phyloP scores from a whole-genome alignment of 2,113 vertebrate species.

The Regulus satrapa region DNA sequence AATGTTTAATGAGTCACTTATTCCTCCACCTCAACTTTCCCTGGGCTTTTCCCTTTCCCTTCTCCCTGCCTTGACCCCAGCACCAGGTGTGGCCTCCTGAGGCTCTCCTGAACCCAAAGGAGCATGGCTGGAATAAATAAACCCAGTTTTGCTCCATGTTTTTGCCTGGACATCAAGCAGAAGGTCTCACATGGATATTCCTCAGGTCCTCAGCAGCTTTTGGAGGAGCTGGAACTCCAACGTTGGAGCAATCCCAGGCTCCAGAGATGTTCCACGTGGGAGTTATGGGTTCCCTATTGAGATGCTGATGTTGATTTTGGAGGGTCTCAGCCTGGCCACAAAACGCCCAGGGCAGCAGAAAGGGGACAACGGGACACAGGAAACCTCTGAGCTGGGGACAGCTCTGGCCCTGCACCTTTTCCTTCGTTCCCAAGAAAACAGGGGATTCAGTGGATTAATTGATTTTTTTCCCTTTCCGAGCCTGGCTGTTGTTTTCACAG shows the following conservation, averaged over 20 bases:
- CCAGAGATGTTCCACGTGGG: background rate
- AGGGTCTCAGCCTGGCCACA: background rate
- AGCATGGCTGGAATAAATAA: background rate
- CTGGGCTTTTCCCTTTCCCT: background rate
- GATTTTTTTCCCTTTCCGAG: background rate
- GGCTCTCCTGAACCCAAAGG: background rate
- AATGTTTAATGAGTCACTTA: background rate
- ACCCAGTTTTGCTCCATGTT: rapidly evolving
- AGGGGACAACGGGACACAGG: background rate
- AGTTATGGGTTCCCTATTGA: background rate
- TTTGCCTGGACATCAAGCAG: background rate
- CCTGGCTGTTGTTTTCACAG: background rate
- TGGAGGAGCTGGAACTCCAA: background rate
- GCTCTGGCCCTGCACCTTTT: background rate
- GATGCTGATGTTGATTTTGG: background rate
- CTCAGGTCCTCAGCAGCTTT: background rate
- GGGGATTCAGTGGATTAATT: background rate
- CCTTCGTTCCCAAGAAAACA: background rate
- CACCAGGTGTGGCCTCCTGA: background rate
- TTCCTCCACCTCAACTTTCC: background rate
- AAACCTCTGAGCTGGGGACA: background rate
- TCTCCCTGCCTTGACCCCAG: background rate
- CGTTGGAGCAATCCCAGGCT: background rate
- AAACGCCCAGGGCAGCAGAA: background rate
- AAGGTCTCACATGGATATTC: background rate